Base-by-base conservation (phyloP, 2,888 invertebrate genomes). In the Tetropium fuscum region DNA sequence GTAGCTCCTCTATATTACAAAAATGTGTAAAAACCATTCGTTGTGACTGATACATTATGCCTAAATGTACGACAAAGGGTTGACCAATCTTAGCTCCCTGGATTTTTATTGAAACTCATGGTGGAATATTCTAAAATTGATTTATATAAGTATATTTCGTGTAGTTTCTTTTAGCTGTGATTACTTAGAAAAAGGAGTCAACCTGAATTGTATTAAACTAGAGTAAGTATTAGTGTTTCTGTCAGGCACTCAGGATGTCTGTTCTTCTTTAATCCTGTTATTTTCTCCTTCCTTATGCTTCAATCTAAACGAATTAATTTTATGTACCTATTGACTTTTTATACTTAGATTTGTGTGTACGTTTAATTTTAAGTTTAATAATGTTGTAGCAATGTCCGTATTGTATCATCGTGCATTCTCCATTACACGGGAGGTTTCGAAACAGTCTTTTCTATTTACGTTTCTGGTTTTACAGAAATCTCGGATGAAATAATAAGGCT, bases 1-100 rank as follows among this genome's bases (percentile, higher is more conserved):
- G 20, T 48, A 60, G 53, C 43, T 53, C 34, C 53, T 49, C 47
- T 51, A 18, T 45, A 30, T 56, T 51, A 34, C 45, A 19, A 57
- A 55, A 10, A 45, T 25, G 34, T 36, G 34, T 44, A 40, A 27
- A 38, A 56, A 57, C 36, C 5, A 58, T 53, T 61, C 61, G 66
- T 67, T 67, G 68, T 66, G 70, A 70, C 68, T 70, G 70, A 70
- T 62, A 64, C 54, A 64, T 66, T 65, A 61, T 63, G 68, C 70
- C 70, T 70, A 70, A 66, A 58, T 65, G 64, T 66, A 66, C 43
- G 41, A 54, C 32, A 45, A 56, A 44, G 25, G 34, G 55, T 62
- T 58, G 54, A 57, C 58, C 57, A 58, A 49, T 45, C 34, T 18
- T 41, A 22, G 18, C 19, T 38, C 16, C 18, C 38, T 18, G 19